phyloP scores from a whole-genome alignment of 2,797 vertebrate genomes.

The Anabacerthia variegaticeps region DNA sequence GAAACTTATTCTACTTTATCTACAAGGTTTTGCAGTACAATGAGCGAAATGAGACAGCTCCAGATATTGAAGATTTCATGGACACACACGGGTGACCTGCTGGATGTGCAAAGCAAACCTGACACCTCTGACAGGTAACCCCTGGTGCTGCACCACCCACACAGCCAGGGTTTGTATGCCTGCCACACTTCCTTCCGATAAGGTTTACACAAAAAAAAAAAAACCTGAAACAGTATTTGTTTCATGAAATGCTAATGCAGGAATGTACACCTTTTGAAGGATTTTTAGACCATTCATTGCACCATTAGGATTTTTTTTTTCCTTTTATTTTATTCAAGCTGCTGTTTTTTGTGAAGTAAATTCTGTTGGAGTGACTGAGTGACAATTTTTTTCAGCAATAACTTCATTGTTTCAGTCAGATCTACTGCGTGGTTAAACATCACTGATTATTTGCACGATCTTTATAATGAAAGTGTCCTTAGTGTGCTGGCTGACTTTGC shows the following conservation, averaged over 20 bases:
- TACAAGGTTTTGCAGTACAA: not conserved
- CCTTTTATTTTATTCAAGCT: not conserved
- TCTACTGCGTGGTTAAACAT: not conserved
- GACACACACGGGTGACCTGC: not conserved
- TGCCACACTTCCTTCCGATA: not conserved
- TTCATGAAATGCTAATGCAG: not conserved
- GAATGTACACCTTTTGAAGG: fast-evolving
- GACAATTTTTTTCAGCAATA: not conserved
- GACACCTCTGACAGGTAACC: not conserved
- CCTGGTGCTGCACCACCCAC: not conserved
- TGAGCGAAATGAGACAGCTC: fast-evolving
- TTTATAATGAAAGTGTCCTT: not conserved
- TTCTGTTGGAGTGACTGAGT: not conserved
- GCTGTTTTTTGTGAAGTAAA: not conserved
- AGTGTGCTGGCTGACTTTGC: slow-evolving; percentile 18
- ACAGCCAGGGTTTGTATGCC: fast-evolving
- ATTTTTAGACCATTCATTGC: not conserved
- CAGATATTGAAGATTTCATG: not conserved
- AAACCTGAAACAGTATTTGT: not conserved
- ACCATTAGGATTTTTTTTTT: not conserved
- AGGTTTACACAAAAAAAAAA: not conserved
- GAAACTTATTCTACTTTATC: not conserved
- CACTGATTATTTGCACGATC: not conserved
- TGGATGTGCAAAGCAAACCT: not conserved
- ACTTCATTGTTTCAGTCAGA: not conserved